Conservation (phyloP, 2,888 invertebrate species). For the Bedellia somnulentella region DNA sequence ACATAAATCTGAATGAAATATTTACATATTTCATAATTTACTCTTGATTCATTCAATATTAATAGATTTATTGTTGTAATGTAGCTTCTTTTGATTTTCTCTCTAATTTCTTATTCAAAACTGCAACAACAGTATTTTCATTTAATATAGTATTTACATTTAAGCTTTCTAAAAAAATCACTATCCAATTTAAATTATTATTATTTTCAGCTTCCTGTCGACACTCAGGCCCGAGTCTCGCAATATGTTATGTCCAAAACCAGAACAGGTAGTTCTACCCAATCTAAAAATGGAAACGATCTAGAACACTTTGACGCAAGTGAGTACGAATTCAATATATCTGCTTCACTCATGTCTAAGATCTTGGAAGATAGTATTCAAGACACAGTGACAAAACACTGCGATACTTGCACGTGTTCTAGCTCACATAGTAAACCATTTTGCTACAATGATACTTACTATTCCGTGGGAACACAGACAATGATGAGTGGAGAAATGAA, state of each 20-base stretch:
- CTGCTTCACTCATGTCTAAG: conserved; percentile 89
- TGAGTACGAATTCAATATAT: conserved; percentile 70
- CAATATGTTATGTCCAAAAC: conserved; percentile 72
- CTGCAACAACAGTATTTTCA: no score
- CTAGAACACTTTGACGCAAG: conserved; percentile 58
- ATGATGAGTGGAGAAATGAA: conserved; percentile 43
- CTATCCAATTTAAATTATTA: no score
- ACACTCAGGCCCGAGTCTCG: conserved; percentile 88
- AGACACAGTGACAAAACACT: conserved; percentile 79
- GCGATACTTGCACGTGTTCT: conserved; percentile 79
- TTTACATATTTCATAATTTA: no score
- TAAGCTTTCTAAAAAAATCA: no score
- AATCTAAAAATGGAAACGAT: conserved; percentile 35
- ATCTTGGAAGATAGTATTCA: conserved; percentile 85
- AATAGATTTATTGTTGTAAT: no score
- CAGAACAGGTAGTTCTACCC: conserved; percentile 52
- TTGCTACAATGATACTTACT: conserved; percentile 57
- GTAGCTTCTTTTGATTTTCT: no score
- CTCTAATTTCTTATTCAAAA: no score
- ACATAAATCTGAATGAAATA: background rate
- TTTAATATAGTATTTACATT: no score
- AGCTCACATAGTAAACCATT: conserved; percentile 54
- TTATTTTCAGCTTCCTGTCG: conserved; percentile 77
- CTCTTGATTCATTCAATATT: conserved; percentile 7
- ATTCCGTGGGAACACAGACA: conserved; percentile 68